Evolutionary conservation across 2,113 vertebrate genomes (phyloP).

Genomic region (Chaetorhynchus papuensis): DNA sequence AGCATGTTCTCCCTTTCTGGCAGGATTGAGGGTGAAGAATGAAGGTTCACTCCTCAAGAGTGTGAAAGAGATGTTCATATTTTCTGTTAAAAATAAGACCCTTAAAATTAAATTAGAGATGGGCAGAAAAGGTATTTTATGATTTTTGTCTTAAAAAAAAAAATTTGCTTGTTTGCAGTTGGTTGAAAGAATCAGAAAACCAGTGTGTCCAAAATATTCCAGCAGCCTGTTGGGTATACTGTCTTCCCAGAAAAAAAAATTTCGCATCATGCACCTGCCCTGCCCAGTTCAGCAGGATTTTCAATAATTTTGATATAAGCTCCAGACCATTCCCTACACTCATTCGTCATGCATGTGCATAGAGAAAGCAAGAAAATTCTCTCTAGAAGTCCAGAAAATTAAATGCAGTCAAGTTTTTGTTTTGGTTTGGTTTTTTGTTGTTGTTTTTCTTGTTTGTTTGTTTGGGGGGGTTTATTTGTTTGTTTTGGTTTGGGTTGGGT

Average conservation of each 20-base stretch:
- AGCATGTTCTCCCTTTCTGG: constrained; percentile 46
- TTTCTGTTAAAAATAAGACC: constrained; percentile 38
- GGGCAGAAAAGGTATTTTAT: neutral
- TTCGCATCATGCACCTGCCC: neutral
- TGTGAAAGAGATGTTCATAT: constrained; percentile 50
- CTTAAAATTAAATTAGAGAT: constrained; percentile 35
- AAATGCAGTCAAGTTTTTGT: neutral
- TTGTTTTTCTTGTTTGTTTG: neutral
- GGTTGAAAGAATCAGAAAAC: neutral
- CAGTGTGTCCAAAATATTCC: neutral
- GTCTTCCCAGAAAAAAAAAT: neutral
- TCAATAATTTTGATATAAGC: neutral
- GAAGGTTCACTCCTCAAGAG: constrained; percentile 48
- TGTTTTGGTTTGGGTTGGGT: neutral
- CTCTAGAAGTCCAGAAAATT: neutral
- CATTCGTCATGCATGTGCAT: too few relatives aligned
- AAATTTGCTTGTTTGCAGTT: neutral
- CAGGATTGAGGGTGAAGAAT: constrained; percentile 47
- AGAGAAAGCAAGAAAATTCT: neutral
- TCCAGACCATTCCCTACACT: neutral
- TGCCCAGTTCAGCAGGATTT: neutral
- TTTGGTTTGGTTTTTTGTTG: neutral
- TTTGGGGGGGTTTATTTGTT: neutral
- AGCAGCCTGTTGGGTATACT: neutral
- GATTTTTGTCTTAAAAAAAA: neutral